A percentile compares a stretch with the other conserved stretches of the same genome.
Conservation (phyloP, 2,113 vertebrate species). For the Hyla sarda region DNA sequence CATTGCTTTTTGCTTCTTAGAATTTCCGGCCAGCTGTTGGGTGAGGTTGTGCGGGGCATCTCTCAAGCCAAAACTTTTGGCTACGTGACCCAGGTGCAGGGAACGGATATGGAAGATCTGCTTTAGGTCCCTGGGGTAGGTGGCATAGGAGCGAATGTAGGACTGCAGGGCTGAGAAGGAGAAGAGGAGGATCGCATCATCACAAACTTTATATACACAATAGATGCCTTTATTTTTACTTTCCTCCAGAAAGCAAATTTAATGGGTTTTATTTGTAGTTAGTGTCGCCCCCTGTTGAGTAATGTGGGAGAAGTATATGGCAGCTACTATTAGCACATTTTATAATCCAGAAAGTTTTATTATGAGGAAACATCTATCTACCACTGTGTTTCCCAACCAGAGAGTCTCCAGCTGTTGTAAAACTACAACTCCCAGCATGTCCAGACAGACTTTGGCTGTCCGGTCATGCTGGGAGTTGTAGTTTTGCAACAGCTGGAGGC, state of each 20-base stretch:
- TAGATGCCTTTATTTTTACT: not conserved
- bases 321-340: not conserved
- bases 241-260: no score
- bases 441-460: no score
- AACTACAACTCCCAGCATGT: no score
- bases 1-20: slow-evolving; percentile 66
- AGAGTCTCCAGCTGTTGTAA: no score
- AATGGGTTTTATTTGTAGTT: no score
- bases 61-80: slow-evolving; percentile 94
- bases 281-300: not conserved
- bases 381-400: no score
- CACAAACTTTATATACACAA: not conserved
- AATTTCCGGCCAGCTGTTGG: slow-evolving; percentile 36
- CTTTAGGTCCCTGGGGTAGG: slow-evolving; percentile 87
- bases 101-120: slow-evolving; percentile 87
- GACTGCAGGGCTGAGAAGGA: slow-evolving; percentile 86
- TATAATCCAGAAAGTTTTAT: no score
- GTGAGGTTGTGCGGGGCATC: slow-evolving; percentile 86
- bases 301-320: not conserved
- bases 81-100: slow-evolving; percentile 85
- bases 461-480: no score
- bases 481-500: no score
- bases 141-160: slow-evolving; percentile 88
- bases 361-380: no score
- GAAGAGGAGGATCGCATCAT: fast-evolving